phyloP scores from a whole-genome alignment of 1,140 invertebrate species.

The Calycopis cecrops region DNA sequence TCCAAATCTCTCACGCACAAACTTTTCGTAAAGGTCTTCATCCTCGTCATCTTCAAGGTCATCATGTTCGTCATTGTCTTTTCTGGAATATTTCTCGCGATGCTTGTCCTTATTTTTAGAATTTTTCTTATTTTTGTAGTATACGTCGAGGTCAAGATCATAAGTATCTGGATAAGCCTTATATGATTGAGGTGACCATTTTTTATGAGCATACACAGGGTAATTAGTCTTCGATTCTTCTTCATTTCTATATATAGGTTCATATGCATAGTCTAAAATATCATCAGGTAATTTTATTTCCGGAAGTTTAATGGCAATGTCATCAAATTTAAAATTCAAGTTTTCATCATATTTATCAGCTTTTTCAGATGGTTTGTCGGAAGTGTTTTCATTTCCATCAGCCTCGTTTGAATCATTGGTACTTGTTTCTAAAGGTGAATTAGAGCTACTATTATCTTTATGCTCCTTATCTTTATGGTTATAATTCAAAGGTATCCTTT shows the following conservation, averaged over 20 bases:
- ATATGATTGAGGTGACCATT: conserved; percentile 14
- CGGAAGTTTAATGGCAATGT: conserved; percentile 52
- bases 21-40: conserved; percentile 63
- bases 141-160: not conserved
- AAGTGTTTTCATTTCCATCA: conserved; percentile 28
- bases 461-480: conserved; percentile 43
- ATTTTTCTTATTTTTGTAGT: conserved; percentile 5
- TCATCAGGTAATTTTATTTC: conserved; percentile 65
- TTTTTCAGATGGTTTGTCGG: conserved; percentile 33
- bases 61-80: conserved; percentile 24
- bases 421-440: not conserved
- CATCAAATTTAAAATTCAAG: conserved; percentile 56
- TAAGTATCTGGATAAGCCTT: not conserved
- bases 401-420: conserved; percentile 18
- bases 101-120: not conserved
- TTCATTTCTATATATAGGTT: conserved; percentile 27
- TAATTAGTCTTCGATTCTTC: conserved; percentile 17
- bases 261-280: conserved; percentile 46
- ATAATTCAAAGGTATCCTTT: conserved; percentile 67
- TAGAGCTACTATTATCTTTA: conserved; percentile 15
- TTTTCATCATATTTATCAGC: conserved; percentile 48
- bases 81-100: conserved; percentile 14
- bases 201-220: conserved; percentile 28
- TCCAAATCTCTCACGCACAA: conserved; percentile 61
- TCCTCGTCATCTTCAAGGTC: conserved; percentile 38